Evolutionary conservation across 2,113 vertebrate genomes (phyloP).

Genomic region (Blennius ocellaris): DNA sequence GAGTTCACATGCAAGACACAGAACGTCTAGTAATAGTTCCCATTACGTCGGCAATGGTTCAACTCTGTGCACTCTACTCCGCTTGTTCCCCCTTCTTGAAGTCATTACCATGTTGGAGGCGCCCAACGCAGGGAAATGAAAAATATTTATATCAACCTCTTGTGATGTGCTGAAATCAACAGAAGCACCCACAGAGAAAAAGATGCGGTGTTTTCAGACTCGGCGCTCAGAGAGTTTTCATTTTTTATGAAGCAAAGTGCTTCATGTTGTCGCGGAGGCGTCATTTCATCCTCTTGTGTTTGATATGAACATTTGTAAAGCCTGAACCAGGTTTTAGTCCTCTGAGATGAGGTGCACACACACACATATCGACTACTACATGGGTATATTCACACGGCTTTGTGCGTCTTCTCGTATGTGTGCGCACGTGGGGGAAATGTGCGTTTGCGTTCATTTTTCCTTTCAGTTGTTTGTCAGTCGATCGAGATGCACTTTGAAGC

Average conservation of each 20-base stretch:
- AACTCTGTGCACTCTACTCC: neutral
- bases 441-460: too few species aligned
- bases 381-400: too few species aligned
- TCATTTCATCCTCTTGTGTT: neutral
- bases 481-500: too few species aligned
- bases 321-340: neutral
- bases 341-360: neutral
- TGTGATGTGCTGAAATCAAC: constrained; percentile 22
- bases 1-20: neutral
- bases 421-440: too few species aligned
- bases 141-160: constrained; percentile 19
- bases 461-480: too few species aligned
- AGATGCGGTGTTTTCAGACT: neutral
- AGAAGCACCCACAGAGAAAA: neutral
- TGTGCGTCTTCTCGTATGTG: too few species aligned
- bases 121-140: neutral
- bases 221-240: neutral
- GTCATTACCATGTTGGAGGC: constrained; percentile 1
- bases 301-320: neutral
- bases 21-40: too few species aligned
- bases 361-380: neutral
- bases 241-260: constrained; percentile 1
- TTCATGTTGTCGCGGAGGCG: neutral
- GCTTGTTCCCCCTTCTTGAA: constrained; percentile 8
- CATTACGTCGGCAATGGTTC: neutral